A percentile compares a stretch with the other conserved stretches of the same genome.
Conservation (phyloP, 2,113 vertebrate species). For the Chlorodrepanis virens region DNA sequence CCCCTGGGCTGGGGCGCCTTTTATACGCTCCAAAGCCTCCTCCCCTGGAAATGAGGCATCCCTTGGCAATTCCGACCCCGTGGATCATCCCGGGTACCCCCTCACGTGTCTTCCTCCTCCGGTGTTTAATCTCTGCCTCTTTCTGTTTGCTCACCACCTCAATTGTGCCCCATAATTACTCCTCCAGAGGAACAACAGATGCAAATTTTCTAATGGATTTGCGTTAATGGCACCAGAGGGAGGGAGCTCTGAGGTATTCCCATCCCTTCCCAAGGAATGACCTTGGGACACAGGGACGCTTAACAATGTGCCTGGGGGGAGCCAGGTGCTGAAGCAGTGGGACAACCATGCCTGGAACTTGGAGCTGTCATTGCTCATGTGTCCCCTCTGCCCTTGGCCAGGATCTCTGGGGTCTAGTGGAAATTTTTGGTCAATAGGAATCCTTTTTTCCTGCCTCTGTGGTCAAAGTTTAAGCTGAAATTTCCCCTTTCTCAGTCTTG, state of each 20-base stretch:
- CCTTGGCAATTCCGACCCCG: background rate
- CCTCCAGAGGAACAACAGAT: background rate
- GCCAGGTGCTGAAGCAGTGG: background rate
- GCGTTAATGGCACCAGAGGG: background rate
- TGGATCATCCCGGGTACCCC: background rate
- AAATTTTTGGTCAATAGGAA: background rate
- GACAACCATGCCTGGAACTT: background rate
- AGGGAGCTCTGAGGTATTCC: background rate
- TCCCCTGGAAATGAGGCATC: constrained; percentile 43
- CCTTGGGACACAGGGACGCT: background rate
- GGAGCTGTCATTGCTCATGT: fast-evolving
- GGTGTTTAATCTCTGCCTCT: background rate
- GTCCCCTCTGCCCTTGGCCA: background rate
- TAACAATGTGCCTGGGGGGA: background rate
- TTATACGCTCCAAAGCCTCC: background rate
- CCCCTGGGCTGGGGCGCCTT: background rate
- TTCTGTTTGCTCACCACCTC: background rate
- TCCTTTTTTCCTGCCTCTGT: background rate
- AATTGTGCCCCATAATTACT: background rate
- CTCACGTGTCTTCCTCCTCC: background rate
- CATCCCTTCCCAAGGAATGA: background rate
- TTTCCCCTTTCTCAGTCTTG: background rate
- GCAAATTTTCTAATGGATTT: constrained; percentile 18
- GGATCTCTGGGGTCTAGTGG: background rate
- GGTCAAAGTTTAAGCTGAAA: background rate